Evolutionary conservation across 1,140 invertebrate species (phyloP).

Genomic region (Theocolax elegans): DNA sequence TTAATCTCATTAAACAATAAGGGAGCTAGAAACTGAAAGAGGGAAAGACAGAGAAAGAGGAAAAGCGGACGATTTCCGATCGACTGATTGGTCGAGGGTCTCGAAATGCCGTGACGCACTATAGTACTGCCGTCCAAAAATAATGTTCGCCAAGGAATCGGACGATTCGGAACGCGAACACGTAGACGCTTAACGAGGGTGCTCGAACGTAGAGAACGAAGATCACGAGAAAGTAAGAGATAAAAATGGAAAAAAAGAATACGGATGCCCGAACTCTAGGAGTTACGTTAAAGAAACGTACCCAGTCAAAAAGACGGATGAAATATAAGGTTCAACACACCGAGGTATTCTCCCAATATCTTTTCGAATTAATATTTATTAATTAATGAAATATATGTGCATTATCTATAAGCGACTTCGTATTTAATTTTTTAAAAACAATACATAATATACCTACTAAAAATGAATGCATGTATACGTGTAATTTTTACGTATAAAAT

Average conservation of each 20-base stretch:
- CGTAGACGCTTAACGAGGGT: constrained; percentile 56
- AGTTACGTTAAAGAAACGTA: constrained; percentile 8
- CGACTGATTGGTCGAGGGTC: constrained; percentile 28
- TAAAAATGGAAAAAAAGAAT: neutral
- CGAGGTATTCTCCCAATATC: too few relatives aligned
- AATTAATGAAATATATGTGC: too few relatives aligned
- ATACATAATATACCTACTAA: too few relatives aligned
- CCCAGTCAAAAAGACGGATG: neutral
- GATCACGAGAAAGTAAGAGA: constrained; percentile 21
- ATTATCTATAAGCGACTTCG: too few relatives aligned
- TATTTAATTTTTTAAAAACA: too few relatives aligned
- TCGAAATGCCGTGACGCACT: constrained; percentile 36
- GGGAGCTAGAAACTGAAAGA: constrained; percentile 25
- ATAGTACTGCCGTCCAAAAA: constrained; percentile 42
- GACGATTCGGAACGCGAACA: constrained; percentile 51
- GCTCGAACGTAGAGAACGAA: constrained; percentile 47
- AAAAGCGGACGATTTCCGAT: constrained; percentile 6
- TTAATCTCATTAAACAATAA: constrained; percentile 37
- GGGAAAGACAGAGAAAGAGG: neutral
- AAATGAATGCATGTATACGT: too few relatives aligned
- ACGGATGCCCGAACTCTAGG: neutral
- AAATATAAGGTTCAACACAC: too few relatives aligned
- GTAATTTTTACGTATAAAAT: too few relatives aligned
- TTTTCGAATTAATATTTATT: too few relatives aligned
- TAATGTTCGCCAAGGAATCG: constrained; percentile 44